A percentile compares a stretch with the other conserved stretches of the same genome.
phyloP scores from a whole-genome alignment of 1,140 invertebrate genomes.

The Mycetomoellerius zeteki region DNA sequence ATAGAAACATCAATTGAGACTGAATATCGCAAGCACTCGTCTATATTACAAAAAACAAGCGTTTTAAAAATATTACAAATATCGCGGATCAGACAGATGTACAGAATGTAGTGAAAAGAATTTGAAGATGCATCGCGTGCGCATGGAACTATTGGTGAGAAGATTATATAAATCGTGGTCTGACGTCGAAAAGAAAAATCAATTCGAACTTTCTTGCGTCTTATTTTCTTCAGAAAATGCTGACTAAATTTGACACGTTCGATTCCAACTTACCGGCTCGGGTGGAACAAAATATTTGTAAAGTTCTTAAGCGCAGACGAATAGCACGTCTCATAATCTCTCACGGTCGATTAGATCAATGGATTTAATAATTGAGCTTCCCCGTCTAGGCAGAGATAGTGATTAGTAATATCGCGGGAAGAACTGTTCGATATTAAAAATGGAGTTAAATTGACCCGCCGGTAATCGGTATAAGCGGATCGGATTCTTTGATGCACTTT shows the following conservation, averaged over 20 bases:
- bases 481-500: constrained; percentile 28
- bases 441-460: background rate
- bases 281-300: constrained; percentile 66
- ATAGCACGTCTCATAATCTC: constrained; percentile 61
- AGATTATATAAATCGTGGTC: constrained; percentile 44
- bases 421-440: constrained; percentile 49
- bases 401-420: constrained; percentile 36
- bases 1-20: background rate
- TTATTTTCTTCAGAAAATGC: constrained; percentile 37
- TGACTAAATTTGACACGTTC: constrained; percentile 64
- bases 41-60: background rate
- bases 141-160: background rate
- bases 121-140: background rate
- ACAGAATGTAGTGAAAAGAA: constrained; percentile 10
- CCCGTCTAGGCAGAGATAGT: background rate
- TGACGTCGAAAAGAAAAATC: constrained; percentile 29
- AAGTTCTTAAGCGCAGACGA: constrained; percentile 57
- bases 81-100: background rate
- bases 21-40: background rate
- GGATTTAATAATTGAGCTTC: constrained; percentile 70
- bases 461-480: constrained; percentile 42
- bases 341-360: constrained; percentile 64
- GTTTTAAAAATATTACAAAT: background rate
- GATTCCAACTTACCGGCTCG: constrained; percentile 28
- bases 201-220: constrained; percentile 34